Percentiles rank a stretch among this genome's conserved stretches.
phyloP scores from a whole-genome alignment of 2,797 vertebrate species.

The Sarcophilus harrisii region DNA sequence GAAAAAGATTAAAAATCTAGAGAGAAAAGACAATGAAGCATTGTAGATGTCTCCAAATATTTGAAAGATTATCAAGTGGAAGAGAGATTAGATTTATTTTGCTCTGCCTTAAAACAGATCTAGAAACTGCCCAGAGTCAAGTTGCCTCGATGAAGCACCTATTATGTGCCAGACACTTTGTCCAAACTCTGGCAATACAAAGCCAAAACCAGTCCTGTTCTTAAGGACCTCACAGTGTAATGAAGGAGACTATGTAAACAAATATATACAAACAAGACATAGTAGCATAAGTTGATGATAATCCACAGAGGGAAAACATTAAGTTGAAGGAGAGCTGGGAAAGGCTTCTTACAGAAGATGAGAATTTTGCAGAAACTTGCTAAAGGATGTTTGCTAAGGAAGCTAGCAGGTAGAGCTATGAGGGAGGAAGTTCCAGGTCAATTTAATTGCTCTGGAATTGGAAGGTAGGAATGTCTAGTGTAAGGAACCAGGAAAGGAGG shows the following conservation, averaged over 20 bases:
- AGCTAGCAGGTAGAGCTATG: not conserved
- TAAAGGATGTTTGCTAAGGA: not conserved
- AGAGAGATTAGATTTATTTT: not conserved
- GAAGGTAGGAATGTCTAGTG: not conserved
- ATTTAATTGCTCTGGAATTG: not conserved
- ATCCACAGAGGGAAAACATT: not conserved
- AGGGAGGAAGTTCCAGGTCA: not conserved
- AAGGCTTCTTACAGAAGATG: not conserved
- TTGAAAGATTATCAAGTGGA: not conserved
- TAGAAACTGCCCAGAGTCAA: not conserved
- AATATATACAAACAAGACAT: not conserved
- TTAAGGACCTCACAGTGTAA: not conserved
- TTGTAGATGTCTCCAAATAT: not conserved
- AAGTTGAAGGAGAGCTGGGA: not conserved
- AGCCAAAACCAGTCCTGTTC: not conserved
- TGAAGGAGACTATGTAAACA: not conserved
- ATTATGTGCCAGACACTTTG: not conserved
- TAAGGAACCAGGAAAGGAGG: not conserved
- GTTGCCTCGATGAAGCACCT: not conserved
- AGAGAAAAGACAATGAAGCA: not conserved
- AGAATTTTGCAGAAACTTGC: not conserved
- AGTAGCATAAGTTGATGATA: not conserved
- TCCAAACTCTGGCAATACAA: not conserved
- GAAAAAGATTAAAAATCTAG: not conserved
- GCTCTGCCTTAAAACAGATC: not conserved